Percentiles rank a stretch among this genome's conserved stretches.
phyloP scores from a whole-genome alignment of 2,797 vertebrate species.

The Nyctibius grandis region DNA sequence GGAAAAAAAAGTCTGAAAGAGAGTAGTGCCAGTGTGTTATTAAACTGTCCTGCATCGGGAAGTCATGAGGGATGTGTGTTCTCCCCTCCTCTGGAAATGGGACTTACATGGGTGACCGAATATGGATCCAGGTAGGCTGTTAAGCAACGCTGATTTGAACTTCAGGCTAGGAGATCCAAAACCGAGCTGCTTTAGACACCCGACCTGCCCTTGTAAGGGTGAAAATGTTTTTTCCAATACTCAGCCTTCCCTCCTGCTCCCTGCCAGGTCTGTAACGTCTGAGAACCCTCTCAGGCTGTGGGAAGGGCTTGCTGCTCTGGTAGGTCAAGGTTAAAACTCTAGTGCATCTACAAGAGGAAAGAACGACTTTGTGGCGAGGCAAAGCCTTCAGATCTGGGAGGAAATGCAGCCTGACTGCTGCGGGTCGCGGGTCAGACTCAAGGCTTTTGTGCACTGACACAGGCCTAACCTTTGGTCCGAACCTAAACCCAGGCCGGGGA shows the following conservation, averaged over 20 bases:
- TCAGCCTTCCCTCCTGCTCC: not conserved
- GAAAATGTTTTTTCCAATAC: not conserved
- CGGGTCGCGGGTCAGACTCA: not conserved
- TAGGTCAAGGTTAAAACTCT: not conserved
- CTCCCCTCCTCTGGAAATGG: not conserved
- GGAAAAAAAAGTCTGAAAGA: not conserved
- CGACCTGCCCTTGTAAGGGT: not conserved
- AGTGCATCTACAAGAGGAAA: not conserved
- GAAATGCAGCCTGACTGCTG: not conserved
- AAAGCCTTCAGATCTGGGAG: not conserved
- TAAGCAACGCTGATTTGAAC: too few relatives aligned
- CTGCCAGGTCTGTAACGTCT: accelerated
- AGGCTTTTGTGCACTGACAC: not conserved
- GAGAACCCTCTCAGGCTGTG: not conserved
- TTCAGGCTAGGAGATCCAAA: not conserved
- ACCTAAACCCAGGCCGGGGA: not conserved
- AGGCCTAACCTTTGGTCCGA: not conserved
- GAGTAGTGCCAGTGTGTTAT: not conserved
- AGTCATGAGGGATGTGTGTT: not conserved
- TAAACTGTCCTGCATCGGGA: not conserved
- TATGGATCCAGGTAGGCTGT: accelerated
- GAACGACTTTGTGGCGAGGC: not conserved
- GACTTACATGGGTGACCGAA: not conserved
- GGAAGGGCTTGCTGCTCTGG: not conserved
- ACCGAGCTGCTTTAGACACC: accelerated